Conservation (phyloP, 2,113 vertebrate genomes). For the Genyomyrus donnyi region DNA sequence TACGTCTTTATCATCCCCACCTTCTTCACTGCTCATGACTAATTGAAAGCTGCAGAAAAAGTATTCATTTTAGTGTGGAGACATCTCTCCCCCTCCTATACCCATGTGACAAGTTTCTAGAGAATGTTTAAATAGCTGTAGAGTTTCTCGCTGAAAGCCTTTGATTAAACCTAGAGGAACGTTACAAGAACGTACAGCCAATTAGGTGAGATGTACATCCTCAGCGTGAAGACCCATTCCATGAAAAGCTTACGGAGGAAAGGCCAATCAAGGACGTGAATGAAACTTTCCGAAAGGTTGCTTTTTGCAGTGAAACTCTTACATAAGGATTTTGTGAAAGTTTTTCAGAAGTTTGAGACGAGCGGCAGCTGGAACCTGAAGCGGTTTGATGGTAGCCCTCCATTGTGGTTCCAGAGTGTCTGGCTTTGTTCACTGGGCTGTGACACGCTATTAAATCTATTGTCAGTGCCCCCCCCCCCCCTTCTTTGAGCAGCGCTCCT, state of each 20-base stretch:
- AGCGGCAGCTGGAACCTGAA: background rate
- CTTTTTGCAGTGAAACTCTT: background rate
- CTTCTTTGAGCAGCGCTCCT: background rate
- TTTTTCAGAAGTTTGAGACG: background rate
- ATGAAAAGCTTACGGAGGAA: background rate
- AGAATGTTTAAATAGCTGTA: background rate
- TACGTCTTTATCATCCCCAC: background rate
- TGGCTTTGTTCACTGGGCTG: background rate
- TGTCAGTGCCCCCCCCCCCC: background rate
- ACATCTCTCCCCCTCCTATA: background rate
- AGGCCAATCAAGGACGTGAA: background rate
- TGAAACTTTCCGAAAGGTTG: background rate
- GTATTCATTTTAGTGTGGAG: background rate
- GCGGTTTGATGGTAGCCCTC: background rate
- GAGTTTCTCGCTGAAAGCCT: background rate
- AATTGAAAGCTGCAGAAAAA: background rate
- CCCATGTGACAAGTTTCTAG: background rate
- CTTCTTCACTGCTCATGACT: background rate
- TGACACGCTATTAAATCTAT: constrained; percentile 10
- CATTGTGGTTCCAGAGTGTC: background rate
- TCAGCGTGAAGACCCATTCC: background rate
- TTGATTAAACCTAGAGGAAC: background rate
- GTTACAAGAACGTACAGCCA: background rate
- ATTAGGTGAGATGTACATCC: background rate
- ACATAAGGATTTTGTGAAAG: background rate